These are phyloP conservation scores for Hypomesus transpacificus DNA, from an alignment of 2,113 vertebrate species.

Conservation along the genomic window DNA sequence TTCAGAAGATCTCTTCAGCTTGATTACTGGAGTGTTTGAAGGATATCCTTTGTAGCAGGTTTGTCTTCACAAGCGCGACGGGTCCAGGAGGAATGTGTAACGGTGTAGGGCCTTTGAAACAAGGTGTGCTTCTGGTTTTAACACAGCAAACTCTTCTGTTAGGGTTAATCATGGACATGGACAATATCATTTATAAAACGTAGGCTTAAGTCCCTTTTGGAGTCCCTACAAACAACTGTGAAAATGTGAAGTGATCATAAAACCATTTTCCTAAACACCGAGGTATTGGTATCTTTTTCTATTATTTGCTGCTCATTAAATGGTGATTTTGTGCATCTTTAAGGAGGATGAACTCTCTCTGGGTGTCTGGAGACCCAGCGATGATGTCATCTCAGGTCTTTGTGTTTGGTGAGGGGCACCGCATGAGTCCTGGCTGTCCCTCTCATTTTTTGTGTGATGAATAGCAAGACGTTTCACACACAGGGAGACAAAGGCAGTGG, in stretches of 20 bases:
- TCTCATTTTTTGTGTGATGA: constrained; percentile 50
- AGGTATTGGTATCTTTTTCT: no score
- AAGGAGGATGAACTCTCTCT: constrained; percentile 15
- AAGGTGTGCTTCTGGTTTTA: no score
- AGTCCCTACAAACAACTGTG: no score
- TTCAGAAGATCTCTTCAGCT: constrained; percentile 14
- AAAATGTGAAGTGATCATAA: no score
- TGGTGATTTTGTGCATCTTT: no score
- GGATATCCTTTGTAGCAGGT: constrained; percentile 6
- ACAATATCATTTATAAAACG: no score
- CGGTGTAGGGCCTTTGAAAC: background rate
- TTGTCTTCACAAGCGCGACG: constrained; percentile 1
- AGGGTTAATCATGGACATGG: no score
- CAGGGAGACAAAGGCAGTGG: constrained; percentile 41
- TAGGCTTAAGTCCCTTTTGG: no score
- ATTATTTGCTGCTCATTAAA: no score
- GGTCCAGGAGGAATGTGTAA: constrained; percentile 18
- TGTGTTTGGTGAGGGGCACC: constrained; percentile 29
- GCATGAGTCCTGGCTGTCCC: constrained; percentile 42
- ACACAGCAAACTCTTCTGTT: no score
- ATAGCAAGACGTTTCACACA: constrained; percentile 53
- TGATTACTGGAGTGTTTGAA: constrained; percentile 25
- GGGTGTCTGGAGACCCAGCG: constrained; percentile 30
- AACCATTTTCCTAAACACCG: no score
- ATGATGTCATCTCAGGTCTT: constrained; percentile 63